These are phyloP conservation scores for Eupelmus urozonus DNA, from an alignment of 2,888 invertebrate genomes.

Conservation along the genomic window DNA sequence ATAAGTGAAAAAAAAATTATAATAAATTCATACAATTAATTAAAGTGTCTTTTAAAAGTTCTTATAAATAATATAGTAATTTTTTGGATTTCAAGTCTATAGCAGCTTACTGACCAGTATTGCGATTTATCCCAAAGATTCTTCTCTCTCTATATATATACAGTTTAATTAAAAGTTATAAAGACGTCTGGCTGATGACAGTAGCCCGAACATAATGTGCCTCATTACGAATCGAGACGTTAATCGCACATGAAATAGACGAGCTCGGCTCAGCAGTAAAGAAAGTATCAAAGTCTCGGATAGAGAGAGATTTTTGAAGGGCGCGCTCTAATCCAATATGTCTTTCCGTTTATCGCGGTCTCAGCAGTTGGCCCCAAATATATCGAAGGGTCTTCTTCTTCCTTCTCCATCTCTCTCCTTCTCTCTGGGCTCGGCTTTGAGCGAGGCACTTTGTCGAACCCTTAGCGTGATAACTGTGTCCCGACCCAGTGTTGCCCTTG, in stretches of 20 bases:
- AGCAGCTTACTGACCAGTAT: no score
- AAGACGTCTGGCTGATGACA: not conserved
- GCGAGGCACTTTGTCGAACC: conserved; percentile 65
- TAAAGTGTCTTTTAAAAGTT: no score
- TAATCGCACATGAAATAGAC: not conserved
- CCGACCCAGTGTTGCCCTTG: conserved; percentile 62
- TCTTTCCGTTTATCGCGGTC: conserved; percentile 39
- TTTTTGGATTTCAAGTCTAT: no score
- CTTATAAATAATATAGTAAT: no score
- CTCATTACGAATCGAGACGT: conserved; percentile 9
- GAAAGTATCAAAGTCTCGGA: conserved; percentile 24
- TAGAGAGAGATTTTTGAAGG: conserved; percentile 27
- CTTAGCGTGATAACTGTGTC: conserved; percentile 64
- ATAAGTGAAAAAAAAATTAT: no score
- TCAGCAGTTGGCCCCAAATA: conserved; percentile 41
- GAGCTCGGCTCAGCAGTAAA: not conserved
- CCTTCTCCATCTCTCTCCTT: not conserved
- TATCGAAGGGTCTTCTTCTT: conserved; percentile 42
- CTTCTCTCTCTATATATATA: not conserved
- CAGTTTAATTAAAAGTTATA: conserved; percentile 31
- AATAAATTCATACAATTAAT: no score
- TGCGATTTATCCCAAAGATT: no score
- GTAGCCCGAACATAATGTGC: not conserved
- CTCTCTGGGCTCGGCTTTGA: conserved; percentile 52
- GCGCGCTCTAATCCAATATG: conserved; percentile 43